A percentile compares a stretch with the other conserved stretches of the same genome.
Evolutionary conservation across 64 coral and sea anemone genomes (phyloP).

Genomic region (Dendrophyllia cribrosa): DNA sequence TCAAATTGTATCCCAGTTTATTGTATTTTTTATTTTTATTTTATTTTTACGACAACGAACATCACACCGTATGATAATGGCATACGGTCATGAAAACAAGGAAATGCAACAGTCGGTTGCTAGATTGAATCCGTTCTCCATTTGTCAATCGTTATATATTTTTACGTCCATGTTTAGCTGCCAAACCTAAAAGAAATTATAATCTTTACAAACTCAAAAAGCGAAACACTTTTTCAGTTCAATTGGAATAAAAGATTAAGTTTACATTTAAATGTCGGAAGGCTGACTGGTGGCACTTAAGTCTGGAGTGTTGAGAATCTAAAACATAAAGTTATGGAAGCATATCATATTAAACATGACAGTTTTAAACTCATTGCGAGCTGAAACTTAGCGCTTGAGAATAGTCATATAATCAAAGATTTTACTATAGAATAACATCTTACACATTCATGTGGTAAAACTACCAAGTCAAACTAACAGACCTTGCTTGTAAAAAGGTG

Average conservation of each 20-base stretch:
- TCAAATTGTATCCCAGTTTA: not conserved
- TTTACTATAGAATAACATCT: not conserved
- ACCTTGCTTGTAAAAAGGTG: not conserved
- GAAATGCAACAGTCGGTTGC: not conserved
- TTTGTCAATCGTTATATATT: no score
- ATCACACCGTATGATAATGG: not conserved
- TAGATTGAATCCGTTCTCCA: not conserved
- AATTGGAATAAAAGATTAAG: not conserved
- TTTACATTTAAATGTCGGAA: not conserved
- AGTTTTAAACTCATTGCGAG: not conserved
- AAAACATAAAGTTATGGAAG: constrained; percentile 27
- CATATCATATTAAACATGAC: not conserved
- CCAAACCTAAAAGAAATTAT: no score
- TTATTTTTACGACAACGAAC: not conserved
- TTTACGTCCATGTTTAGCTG: no score
- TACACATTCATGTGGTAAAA: not conserved
- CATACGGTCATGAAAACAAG: not conserved
- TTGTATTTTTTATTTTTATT: not conserved
- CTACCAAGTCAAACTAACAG: not conserved
- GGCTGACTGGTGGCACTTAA: constrained; percentile 16
- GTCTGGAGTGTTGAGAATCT: not conserved
- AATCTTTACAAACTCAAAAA: not conserved
- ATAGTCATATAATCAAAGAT: not conserved
- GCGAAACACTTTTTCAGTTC: not conserved
- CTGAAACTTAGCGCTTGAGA: not conserved